Evolutionary conservation across 2,797 vertebrate species (phyloP).

Genomic region (Diplodus puntazzo): DNA sequence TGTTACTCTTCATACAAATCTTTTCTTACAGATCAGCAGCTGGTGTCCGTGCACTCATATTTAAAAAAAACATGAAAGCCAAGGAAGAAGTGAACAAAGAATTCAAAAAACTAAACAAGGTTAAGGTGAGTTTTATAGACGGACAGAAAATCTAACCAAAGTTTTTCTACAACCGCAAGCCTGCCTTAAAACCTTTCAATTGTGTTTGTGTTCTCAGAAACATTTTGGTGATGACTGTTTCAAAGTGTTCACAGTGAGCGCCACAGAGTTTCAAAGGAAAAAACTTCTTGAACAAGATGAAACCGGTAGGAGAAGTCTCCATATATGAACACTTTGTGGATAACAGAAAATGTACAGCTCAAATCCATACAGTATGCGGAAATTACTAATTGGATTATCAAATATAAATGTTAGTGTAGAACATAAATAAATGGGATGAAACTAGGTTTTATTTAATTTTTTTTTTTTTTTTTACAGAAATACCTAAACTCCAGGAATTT

Average conservation of each 20-base stretch:
- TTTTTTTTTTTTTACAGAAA: constrained; percentile 50
- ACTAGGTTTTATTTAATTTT: not conserved
- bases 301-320: constrained; percentile 46
- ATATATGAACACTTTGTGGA: not conserved
- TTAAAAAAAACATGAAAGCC: constrained; percentile 15
- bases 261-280: constrained; percentile 30
- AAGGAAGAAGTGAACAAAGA: constrained; percentile 28
- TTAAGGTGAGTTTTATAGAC: constrained; percentile 39
- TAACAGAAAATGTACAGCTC: too few species aligned
- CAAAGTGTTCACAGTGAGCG: constrained; percentile 66
- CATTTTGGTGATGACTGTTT: constrained; percentile 51
- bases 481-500: constrained; percentile 47
- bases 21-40: constrained; percentile 6
- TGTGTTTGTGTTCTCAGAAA: constrained; percentile 43
- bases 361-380: too few species aligned
- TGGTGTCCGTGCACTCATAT: not conserved
- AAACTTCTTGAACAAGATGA: not conserved
- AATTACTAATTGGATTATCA: not conserved
- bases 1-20: not conserved
- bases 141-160: rapidly evolving
- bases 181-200: too few species aligned
- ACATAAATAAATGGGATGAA: not conserved
- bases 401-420: not conserved
- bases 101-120: not conserved
- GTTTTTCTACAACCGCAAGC: not conserved